A percentile compares a stretch with the other conserved stretches of the same genome.
phyloP scores from a whole-genome alignment of 1,140 invertebrate genomes.

The Thaumetopoea pityocampa region DNA sequence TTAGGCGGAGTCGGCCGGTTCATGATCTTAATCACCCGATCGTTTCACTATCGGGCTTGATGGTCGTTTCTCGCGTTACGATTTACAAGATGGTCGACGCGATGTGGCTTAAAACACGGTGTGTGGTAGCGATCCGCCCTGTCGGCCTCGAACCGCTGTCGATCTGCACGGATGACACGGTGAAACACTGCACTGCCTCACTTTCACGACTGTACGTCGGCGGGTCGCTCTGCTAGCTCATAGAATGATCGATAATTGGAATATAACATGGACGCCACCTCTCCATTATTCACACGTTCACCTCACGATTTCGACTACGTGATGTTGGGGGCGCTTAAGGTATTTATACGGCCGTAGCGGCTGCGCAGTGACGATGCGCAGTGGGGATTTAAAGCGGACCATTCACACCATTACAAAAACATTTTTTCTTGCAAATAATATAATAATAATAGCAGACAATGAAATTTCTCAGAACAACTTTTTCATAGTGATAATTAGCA shows the following conservation, averaged over 20 bases:
- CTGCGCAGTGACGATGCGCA: slow-evolving; percentile 45
- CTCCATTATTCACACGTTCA: slow-evolving; percentile 69
- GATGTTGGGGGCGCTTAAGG: slow-evolving; percentile 45
- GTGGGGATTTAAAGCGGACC: slow-evolving; percentile 54
- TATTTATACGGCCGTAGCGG: slow-evolving; percentile 59
- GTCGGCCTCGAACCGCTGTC: slow-evolving; percentile 64
- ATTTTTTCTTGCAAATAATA: slow-evolving; percentile 9
- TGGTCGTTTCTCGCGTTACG: slow-evolving; percentile 26
- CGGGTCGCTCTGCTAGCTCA: slow-evolving; percentile 70
- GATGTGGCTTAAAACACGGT: slow-evolving; percentile 21
- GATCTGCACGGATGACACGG: slow-evolving; percentile 70
- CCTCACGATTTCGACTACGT: slow-evolving; percentile 72
- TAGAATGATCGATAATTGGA: slow-evolving; percentile 63
- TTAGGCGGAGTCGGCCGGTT: slow-evolving; percentile 7
- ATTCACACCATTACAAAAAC: slow-evolving; percentile 25
- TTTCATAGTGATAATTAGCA: too few relatives aligned
- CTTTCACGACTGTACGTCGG: slow-evolving; percentile 63
- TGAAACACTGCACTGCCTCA: slow-evolving; percentile 67
- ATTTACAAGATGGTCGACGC: slow-evolving; percentile 60
- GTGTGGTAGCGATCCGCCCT: slow-evolving; percentile 39
- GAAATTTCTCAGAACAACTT: too few relatives aligned
- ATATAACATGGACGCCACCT: slow-evolving; percentile 66
- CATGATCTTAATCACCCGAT: slow-evolving; percentile 26
- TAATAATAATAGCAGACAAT: neutral
- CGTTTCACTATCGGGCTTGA: too few relatives aligned